Conservation (phyloP, 2,113 vertebrate species). For the Rhineura floridana region DNA sequence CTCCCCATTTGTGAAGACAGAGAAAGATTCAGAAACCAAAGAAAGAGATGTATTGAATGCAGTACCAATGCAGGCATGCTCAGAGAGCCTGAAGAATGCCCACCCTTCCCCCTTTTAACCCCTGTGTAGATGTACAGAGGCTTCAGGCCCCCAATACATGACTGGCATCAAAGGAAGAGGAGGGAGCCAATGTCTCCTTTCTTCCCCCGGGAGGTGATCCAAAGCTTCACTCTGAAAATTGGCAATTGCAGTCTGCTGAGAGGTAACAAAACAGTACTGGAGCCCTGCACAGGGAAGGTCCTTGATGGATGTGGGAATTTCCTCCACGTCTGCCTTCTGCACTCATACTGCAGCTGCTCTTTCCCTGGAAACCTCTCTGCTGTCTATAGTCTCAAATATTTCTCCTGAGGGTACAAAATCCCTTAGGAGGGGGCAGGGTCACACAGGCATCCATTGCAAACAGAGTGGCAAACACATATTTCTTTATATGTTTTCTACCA, state of each 20-base stretch:
- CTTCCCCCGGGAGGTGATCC: neutral
- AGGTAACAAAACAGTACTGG: neutral
- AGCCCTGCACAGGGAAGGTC: too few species aligned
- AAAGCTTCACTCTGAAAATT: neutral
- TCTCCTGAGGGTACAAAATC: neutral
- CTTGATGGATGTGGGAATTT: neutral
- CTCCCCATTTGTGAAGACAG: too few species aligned
- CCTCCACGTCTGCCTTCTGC: neutral
- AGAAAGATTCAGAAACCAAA: neutral
- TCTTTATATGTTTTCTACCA: neutral
- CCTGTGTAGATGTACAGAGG: neutral
- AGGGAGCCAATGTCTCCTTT: neutral
- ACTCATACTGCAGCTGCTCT: neutral
- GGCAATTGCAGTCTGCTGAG: neutral
- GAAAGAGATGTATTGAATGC: neutral
- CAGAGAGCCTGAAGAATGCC: neutral
- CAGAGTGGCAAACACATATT: neutral
- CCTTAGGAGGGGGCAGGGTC: neutral
- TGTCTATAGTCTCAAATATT: neutral
- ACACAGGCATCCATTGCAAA: slow-evolving; percentile 24
- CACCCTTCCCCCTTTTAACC: neutral
- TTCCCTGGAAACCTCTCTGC: neutral
- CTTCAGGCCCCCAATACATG: neutral
- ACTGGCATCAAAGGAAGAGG: neutral
- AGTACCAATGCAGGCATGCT: neutral